phyloP scores from a whole-genome alignment of 1,140 invertebrate genomes.

The Drosophila littoralis region DNA sequence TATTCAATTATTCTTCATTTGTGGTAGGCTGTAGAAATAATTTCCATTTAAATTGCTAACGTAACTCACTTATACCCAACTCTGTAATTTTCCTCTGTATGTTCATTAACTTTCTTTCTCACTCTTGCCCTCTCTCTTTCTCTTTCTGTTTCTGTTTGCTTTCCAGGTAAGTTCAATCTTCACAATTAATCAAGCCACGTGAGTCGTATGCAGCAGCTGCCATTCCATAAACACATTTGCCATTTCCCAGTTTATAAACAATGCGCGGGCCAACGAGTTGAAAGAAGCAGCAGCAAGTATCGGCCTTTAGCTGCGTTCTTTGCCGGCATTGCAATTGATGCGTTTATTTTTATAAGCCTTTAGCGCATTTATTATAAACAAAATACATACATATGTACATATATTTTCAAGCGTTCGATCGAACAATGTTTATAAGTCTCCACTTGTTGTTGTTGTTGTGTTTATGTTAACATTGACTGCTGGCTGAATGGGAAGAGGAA shows the following conservation, averaged over 20 bases:
- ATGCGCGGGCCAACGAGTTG: not conserved
- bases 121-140: constrained; percentile 37
- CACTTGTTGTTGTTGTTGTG: constrained; percentile 40
- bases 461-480: constrained; percentile 78
- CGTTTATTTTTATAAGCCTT: constrained; percentile 62
- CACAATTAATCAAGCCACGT: constrained; percentile 67
- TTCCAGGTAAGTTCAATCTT: constrained; percentile 64
- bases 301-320: constrained; percentile 13
- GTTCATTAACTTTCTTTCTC: constrained; percentile 44
- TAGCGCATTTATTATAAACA: constrained; percentile 62
- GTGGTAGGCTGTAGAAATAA: not conserved
- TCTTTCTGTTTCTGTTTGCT: constrained; percentile 29
- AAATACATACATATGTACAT: constrained; percentile 35
- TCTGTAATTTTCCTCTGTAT: constrained; percentile 17
- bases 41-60: not conserved
- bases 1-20: not conserved
- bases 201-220: constrained; percentile 33
- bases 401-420: constrained; percentile 32
- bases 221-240: constrained; percentile 40
- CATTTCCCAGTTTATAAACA: constrained; percentile 41
- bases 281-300: not conserved
- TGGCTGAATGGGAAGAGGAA: constrained; percentile 24
- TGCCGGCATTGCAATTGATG: constrained; percentile 45
- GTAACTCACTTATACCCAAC: not conserved
- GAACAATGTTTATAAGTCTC: constrained; percentile 36